Evolutionary conservation across 30 jellyfish, hydroid and myxozoan genomes (phyloP), one percentile per base, ranked within the genome.

Genomic region (Aurelia aurita complex sp. Pacific): DNA sequence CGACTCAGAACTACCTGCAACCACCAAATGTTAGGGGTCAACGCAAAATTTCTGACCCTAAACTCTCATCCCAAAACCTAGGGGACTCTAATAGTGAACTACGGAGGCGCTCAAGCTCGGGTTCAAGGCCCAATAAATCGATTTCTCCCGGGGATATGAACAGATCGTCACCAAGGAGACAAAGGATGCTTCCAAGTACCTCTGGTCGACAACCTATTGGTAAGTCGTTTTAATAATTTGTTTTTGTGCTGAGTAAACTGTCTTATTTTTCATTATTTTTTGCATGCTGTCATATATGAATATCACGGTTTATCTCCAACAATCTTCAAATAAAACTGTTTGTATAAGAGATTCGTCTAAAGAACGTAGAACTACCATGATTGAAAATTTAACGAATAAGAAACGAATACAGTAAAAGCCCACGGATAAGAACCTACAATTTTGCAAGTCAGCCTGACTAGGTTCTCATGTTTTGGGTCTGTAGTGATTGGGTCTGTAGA

Each of bases 161-260:
- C 10, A 59, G 92, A 18, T 67, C 88, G 13, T 85, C 94, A 1
- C 90, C 90, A 12, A 79, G 91, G 61, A 57, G 50, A 36, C 88
- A 70, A 35, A 64, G 96, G 51, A 42, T 60, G n/a, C 77, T 88
- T 13, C 96, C 96, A 23, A 88, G 82, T 67, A 82, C 76, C 2
- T 81, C 76, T 42, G 96, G 96, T 14, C 79, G 91, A 64, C 96
- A 88, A 38, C 90, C 86, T 13, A n/a, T 88, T 38, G 88, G 96
- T 88, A 64, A 42, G 96, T 54, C 51, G 14, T 33, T 36, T 53
- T 70, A 6, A 34, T n/a, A 3, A 38, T 10, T 69, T n/a, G 12
- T 69, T 69, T 69, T 19, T 10, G 2, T 14, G 74, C 29, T 73
- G 54, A 34, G 15, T 46, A 19, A 69, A 69, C 23, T 69, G 46